phyloP scores from a whole-genome alignment of 2,888 invertebrate genomes.

The Ceraclea dissimilis region DNA sequence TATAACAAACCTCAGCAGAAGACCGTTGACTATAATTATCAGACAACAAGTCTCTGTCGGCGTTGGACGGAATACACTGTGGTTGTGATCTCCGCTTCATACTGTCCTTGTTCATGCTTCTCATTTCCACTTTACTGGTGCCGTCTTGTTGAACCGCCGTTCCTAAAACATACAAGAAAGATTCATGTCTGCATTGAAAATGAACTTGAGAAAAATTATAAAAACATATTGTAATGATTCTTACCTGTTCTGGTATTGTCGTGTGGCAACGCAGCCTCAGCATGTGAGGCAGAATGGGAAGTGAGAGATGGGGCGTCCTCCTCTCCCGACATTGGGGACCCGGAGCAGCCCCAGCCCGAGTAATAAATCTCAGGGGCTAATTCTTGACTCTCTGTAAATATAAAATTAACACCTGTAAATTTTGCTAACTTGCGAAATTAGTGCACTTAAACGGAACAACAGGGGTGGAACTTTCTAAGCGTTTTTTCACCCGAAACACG shows the following conservation, averaged over 20 bases:
- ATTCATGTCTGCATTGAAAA: too few species aligned
- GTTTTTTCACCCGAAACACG: too few species aligned
- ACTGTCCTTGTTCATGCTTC: conserved; percentile 32
- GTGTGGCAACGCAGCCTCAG: conserved; percentile 14
- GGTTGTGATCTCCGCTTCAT: conserved; percentile 36
- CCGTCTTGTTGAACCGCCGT: conserved; percentile 16
- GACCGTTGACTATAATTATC: conserved; percentile 47
- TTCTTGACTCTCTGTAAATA: conserved; percentile 39
- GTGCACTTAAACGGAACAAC: too few species aligned
- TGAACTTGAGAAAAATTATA: too few species aligned
- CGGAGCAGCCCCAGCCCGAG: conserved; percentile 41
- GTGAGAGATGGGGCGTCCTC: conserved; percentile 24
- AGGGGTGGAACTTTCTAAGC: too few species aligned
- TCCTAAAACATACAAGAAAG: conserved; percentile 6
- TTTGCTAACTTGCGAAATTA: too few species aligned
- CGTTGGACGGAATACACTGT: conserved; percentile 34
- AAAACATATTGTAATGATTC: too few species aligned
- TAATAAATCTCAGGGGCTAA: conserved; percentile 46
- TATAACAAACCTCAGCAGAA: conserved; percentile 40
- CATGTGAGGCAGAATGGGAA: conserved; percentile 23
- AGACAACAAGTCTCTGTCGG: conserved; percentile 40
- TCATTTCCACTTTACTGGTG: conserved; percentile 15
- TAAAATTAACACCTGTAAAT: not conserved
- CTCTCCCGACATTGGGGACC: conserved; percentile 27
- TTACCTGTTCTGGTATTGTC: conserved; percentile 11